These are phyloP conservation scores for Drosophila triauraria DNA, from an alignment of 1,140 invertebrate genomes.

Conservation along the genomic window DNA sequence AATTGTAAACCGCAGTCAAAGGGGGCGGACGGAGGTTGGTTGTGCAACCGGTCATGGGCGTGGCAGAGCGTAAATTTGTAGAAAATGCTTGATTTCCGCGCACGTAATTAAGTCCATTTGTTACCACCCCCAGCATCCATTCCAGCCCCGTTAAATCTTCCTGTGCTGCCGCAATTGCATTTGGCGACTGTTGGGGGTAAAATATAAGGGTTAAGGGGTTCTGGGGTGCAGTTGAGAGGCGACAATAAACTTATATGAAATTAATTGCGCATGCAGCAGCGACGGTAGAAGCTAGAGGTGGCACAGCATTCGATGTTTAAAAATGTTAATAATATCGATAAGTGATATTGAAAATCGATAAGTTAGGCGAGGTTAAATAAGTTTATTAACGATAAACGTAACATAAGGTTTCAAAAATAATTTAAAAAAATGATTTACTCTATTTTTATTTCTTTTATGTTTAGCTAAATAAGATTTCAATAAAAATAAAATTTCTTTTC, in stretches of 20 bases:
- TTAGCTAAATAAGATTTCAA: too few relatives aligned
- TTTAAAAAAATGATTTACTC: too few relatives aligned
- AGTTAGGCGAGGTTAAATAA: too few relatives aligned
- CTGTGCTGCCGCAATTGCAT: conserved; percentile 58
- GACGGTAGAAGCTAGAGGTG: conserved; percentile 15
- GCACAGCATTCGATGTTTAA: not conserved
- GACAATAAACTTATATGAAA: conserved; percentile 84
- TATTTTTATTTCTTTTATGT: too few relatives aligned
- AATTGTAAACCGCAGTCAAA: conserved; percentile 65
- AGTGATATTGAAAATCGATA: not conserved
- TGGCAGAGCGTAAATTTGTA: conserved; percentile 76
- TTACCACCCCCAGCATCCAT: conserved; percentile 33
- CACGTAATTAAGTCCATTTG: conserved; percentile 83
- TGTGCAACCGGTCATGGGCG: conserved; percentile 33
- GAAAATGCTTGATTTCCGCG: conserved; percentile 81
- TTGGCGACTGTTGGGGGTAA: conserved; percentile 15
- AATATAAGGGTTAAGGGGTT: conserved; percentile 28
- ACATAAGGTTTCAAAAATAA: too few relatives aligned
- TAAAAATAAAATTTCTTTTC: too few relatives aligned
- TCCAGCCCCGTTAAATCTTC: conserved; percentile 22
- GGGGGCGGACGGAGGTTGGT: conserved; percentile 20
- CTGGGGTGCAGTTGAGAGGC: conserved; percentile 62
- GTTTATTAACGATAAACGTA: too few relatives aligned
- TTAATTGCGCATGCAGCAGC: conserved; percentile 78
- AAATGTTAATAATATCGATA: conserved; percentile 14